Evolutionary conservation across 2,888 invertebrate species (phyloP).

Genomic region (Brachyopa scutellaris): DNA sequence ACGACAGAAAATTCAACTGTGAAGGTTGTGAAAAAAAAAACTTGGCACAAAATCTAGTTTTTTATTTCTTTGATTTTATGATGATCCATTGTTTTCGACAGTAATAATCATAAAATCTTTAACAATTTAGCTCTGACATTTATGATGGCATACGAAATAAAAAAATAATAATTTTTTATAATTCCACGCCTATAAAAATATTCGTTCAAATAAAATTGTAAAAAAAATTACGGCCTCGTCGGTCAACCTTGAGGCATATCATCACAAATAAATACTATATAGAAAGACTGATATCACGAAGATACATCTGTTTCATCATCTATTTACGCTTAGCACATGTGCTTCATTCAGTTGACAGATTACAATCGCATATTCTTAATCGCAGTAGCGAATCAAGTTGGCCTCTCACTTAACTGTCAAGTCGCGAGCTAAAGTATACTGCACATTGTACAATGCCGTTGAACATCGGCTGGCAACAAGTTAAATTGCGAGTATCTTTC

Average conservation of each 20-base stretch:
- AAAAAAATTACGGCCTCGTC: constrained; percentile 7
- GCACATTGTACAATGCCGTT: constrained; percentile 55
- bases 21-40: no score
- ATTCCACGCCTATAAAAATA: no score
- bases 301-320: not conserved
- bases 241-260: constrained; percentile 29
- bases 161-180: no score
- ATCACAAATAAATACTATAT: not conserved
- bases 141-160: not conserved
- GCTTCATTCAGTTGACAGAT: constrained; percentile 24
- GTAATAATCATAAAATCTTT: not conserved
- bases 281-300: constrained; percentile 2
- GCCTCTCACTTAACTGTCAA: constrained; percentile 32
- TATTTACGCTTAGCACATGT: constrained; percentile 34
- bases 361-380: constrained; percentile 10
- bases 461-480: constrained; percentile 22
- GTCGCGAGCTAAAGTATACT: constrained; percentile 3
- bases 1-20: no score
- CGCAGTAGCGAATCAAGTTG: constrained; percentile 3
- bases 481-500: no score
- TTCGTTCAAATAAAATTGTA: no score
- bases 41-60: not conserved
- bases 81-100: no score
- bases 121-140: constrained; percentile 24
- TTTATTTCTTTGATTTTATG: no score